Base-by-base conservation (phyloP, 2,888 invertebrate genomes). In the Anticlea derivata region DNA sequence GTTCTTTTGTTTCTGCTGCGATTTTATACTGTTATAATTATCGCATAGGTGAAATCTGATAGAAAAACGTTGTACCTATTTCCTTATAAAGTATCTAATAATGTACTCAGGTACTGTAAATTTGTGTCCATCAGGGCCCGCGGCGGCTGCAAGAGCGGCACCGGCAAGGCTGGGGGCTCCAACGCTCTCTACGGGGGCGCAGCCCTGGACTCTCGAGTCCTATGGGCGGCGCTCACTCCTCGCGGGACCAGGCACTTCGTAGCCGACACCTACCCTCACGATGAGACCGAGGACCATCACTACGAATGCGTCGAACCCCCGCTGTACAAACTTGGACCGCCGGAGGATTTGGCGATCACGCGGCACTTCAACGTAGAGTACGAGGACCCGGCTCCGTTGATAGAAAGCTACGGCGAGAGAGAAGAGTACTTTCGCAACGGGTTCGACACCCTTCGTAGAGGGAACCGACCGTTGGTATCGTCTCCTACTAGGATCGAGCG, bases 141-240 rank as follows among this genome's bases (percentile, higher is more conserved):
- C 12, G 85, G 89, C 27, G 88, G 87, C 20, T 83, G 93, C 89
- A 84, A 94, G 76, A 86, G 92, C 70, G 80, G 92, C 66, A 70
- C 89, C 61, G 91, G 93, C 60, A 89, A 89, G 52, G 76, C 86
- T 74, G 83, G 89, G 76, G 86, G 87, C 68, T 75, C 92, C 66
- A 80, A 83, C 61, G 83, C 86, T 0, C 63, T 89, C 0, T 89
- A 89, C 57, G 89, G 87, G 1, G 83, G 86, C 38, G 83, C 92
- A 8, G 92, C 93, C 11, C 91, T 93, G 7, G 94, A 94, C 71
- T 94, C 94, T 2, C 91, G 95, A 5, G 93, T 95, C 1, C 91
- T 95, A 34, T 97, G 97, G 97, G 96, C 97, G 0, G 96, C 96
- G 0, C 82, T 97, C 6, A 96, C 96, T 0, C 96, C 96, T 0